Base-by-base conservation (phyloP, 2,888 invertebrate genomes). In the Cheilosia urbana region DNA sequence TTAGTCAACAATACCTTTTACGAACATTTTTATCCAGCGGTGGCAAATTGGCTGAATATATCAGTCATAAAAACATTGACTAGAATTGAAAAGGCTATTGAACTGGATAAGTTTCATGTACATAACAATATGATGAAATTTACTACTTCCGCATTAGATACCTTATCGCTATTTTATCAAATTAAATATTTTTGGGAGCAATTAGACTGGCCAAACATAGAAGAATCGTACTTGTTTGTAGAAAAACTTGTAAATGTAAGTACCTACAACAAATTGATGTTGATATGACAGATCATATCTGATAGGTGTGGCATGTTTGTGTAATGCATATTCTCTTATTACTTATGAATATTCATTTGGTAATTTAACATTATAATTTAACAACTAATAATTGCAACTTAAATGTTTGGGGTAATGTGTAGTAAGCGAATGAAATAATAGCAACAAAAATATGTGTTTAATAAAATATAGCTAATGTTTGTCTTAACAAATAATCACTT, bases 161-260 rank as follows among this genome's bases (percentile, higher is more conserved):
- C 53, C 15, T 40, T 73, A 13, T 63, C 73, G 11, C 4, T 73
- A 34, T 73, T 73, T 40, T 62, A 63, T 63, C 73, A 62, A 63
- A 53, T 73, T 6, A 73, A 73, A 53, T 62, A 62, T 45, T 73
- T 73, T n/a, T 73, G 73, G 73, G 63, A 73, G 13, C 73, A 73
- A 17, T 40, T 73, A 21, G 73, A 55, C 19, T 63, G 62, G 62
- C 51, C 27, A 27, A 51, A 45, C 19, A 17, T 53, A 15, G 73
- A 73, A 34, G 73, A 73, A 17, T 53, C 62, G n/a, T 73, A 72
- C 13, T 4, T 62, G 4, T 72, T 72, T 60, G 51, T 45, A 9
- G 73, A 53, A 45, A 73, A 73, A 34, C 21, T 73, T n/a, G 30
- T 53, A 21, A 40, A 63, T 21, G 73, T 73, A 34, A 73, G 62